These are phyloP conservation scores for Bemisia tabaci DNA, from an alignment of 1,140 invertebrate species.

Conservation along the genomic window DNA sequence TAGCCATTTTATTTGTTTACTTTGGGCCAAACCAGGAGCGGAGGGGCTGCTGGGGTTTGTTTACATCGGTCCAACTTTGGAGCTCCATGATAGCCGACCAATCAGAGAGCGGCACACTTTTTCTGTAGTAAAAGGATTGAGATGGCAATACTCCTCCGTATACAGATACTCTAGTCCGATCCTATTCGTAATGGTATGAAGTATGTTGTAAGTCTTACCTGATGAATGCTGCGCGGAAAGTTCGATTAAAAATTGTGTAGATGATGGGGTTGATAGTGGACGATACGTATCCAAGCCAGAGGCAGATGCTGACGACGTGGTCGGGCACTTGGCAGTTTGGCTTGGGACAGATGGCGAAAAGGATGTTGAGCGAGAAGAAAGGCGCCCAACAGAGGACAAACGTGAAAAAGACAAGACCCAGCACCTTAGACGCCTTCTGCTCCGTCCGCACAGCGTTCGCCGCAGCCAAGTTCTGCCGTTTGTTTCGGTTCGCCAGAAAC, in stretches of 20 bases:
- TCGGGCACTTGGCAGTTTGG: conserved; percentile 46
- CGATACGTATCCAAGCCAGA: conserved; percentile 80
- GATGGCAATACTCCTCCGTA: no score
- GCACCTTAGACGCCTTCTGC: conserved; percentile 65
- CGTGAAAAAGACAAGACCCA: conserved; percentile 77
- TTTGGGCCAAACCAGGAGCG: no score
- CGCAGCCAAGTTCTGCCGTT: conserved; percentile 45
- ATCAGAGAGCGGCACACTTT: no score
- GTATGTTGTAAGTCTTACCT: no score
- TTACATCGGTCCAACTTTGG: no score
- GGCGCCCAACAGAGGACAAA: conserved; percentile 85
- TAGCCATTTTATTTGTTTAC: no score
- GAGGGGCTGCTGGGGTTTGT: no score
- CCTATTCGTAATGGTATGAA: no score
- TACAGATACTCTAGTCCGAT: no score
- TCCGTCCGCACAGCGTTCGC: conserved; percentile 67
- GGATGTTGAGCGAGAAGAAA: conserved; percentile 74
- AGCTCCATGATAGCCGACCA: no score
- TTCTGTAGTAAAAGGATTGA: no score
- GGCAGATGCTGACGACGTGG: conserved; percentile 56
- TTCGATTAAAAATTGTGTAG: conserved; percentile 80
- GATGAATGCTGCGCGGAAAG: conserved; percentile 71
- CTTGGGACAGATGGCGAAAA: conserved; percentile 57
- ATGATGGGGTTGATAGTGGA: conserved; percentile 75
- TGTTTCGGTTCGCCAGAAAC: conserved; percentile 21